A percentile compares a stretch with the other conserved stretches of the same genome.
Evolutionary conservation across 2,888 invertebrate genomes (phyloP).

Genomic region (Thera obeliscata): DNA sequence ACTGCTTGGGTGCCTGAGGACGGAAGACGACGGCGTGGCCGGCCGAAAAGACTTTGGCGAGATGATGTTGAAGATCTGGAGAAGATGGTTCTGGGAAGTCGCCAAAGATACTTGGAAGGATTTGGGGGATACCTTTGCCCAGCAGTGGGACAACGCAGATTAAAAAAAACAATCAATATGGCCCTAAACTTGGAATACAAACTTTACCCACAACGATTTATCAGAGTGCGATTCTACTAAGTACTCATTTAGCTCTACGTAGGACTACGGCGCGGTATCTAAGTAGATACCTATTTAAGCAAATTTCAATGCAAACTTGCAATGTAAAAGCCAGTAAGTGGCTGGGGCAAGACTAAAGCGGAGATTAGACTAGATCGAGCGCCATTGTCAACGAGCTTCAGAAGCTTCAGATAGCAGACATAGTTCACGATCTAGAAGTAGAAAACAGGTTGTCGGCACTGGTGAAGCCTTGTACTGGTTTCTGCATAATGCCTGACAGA

Average conservation of each 20-base stretch:
- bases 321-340: conserved; percentile 39
- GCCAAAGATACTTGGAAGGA: no score
- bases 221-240: conserved; percentile 6
- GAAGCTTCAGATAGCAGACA: conserved; percentile 38
- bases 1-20: no score
- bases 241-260: conserved; percentile 11
- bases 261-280: conserved; percentile 19
- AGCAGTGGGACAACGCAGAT: no score
- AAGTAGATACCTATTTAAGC: conserved; percentile 27
- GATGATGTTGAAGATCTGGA: no score
- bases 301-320: conserved; percentile 34
- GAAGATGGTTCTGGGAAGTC: no score
- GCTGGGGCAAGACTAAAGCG: conserved; percentile 29
- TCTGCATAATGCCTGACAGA: no score
- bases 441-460: conserved; percentile 1
- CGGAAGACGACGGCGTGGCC: no score
- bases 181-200: background rate
- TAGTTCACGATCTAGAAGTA: conserved; percentile 26
- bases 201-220: background rate
- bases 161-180: no score
- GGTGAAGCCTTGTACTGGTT: no score
- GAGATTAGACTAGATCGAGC: conserved; percentile 40
- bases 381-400: conserved; percentile 40
- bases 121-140: no score
- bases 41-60: no score